Conservation (phyloP, 2,888 invertebrate genomes). For the Coremacera marginata region DNA sequence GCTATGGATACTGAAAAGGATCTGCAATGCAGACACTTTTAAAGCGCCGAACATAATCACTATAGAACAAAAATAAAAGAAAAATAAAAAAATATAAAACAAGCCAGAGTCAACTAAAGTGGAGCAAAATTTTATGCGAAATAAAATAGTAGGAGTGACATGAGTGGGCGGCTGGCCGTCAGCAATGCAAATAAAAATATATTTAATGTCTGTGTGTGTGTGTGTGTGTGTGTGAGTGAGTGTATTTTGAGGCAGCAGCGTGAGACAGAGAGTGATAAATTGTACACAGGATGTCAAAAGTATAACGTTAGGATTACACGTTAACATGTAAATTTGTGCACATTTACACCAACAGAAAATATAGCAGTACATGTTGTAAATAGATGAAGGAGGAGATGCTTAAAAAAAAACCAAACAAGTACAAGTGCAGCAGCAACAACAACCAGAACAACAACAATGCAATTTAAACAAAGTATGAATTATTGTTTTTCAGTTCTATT, state of each 20-base stretch:
- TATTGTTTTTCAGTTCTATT: constrained; percentile 33
- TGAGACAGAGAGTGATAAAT: constrained; percentile 19
- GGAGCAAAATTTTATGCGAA: constrained; percentile 12
- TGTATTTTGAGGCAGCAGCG: neutral
- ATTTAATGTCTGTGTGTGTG: neutral
- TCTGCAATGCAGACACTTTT: constrained; percentile 26
- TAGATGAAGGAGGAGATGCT: neutral
- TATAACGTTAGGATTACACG: constrained; percentile 32
- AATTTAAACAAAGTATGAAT: constrained; percentile 35
- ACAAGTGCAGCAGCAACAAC: neutral
- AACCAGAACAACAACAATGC: constrained; percentile 6
- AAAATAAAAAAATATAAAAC: neutral
- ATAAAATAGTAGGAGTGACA: neutral
- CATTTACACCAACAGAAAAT: neutral
- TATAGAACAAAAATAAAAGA: neutral
- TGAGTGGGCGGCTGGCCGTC: too few species aligned
- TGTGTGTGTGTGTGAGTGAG: neutral
- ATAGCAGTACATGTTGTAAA: neutral
- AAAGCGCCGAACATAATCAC: constrained; percentile 19
- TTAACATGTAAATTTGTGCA: constrained; percentile 12
- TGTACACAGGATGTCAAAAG: constrained; percentile 30
- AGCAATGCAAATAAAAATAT: too few species aligned
- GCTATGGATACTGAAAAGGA: neutral
- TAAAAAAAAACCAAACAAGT: constrained; percentile 1
- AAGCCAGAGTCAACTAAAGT: constrained; percentile 1